These are phyloP conservation scores for Exocentrus adspersus DNA, from an alignment of 2,888 invertebrate genomes.

Conservation along the genomic window DNA sequence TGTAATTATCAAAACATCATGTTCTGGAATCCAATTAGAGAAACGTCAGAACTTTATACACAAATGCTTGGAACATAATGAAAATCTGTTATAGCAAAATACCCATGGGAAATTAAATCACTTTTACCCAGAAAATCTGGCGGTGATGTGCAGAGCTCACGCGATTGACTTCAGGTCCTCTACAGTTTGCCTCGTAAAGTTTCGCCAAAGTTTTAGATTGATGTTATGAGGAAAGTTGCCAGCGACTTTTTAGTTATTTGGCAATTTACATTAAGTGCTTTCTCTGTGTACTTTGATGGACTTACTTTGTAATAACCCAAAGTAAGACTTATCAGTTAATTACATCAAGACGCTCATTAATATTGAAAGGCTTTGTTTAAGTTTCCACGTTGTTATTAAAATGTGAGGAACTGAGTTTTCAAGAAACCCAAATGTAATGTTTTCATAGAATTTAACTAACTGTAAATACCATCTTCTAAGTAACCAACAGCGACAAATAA, in stretches of 20 bases:
- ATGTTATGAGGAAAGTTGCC: constrained; percentile 54
- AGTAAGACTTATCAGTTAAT: constrained; percentile 48
- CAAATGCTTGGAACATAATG: constrained; percentile 32
- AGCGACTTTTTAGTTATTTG: constrained; percentile 55
- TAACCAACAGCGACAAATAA: neutral
- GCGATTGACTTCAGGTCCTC: constrained; percentile 28
- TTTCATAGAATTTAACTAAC: neutral
- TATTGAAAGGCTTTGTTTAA: constrained; percentile 38
- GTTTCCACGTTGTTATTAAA: constrained; percentile 7
- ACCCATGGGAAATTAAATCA: constrained; percentile 33
- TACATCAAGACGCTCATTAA: constrained; percentile 48
- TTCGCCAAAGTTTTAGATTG: constrained; percentile 51
- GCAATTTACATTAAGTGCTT: constrained; percentile 56
- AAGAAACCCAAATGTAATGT: neutral
- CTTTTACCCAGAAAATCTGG: constrained; percentile 31
- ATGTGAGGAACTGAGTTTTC: neutral
- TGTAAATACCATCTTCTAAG: neutral
- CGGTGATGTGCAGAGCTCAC: constrained; percentile 33
- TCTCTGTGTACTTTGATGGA: constrained; percentile 46
- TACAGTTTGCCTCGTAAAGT: constrained; percentile 22
- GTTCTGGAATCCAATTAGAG: constrained; percentile 33
- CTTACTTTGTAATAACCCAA: constrained; percentile 44
- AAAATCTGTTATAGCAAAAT: constrained; percentile 36
- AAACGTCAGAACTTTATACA: constrained; percentile 28
- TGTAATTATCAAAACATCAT: constrained; percentile 19